Percentiles rank a stretch among this genome's conserved stretches.
Evolutionary conservation across 2,113 vertebrate species (phyloP).

Genomic region (Scytalopus superciliaris): DNA sequence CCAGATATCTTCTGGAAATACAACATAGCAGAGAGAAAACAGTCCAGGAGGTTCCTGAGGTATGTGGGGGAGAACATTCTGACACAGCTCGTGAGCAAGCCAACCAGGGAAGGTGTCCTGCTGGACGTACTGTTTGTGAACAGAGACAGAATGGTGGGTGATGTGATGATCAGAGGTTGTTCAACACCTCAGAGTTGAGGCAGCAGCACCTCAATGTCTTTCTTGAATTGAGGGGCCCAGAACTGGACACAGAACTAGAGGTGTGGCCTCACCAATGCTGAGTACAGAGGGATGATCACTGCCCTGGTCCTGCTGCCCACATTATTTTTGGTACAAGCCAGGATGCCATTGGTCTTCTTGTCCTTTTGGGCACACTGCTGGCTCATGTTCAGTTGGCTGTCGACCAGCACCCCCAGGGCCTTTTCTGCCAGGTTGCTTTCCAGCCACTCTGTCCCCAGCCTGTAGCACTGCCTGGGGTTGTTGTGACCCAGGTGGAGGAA

Average conservation of each 20-base stretch:
- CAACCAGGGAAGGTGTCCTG: neutral
- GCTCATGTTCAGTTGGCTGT: fast-evolving
- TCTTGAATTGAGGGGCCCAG: neutral
- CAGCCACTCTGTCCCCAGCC: neutral
- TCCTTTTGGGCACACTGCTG: neutral
- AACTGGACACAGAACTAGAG: neutral
- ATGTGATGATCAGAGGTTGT: neutral
- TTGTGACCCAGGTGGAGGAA: neutral
- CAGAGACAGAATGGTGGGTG: neutral
- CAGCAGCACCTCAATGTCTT: neutral
- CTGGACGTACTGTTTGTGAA: neutral
- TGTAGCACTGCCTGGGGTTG: neutral
- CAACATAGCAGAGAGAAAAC: neutral
- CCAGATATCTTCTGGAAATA: neutral
- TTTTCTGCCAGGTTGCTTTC: neutral
- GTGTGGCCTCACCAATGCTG: neutral
- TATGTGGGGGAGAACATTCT: neutral
- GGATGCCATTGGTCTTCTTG: neutral
- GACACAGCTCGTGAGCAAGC: neutral
- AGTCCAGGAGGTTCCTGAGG: neutral
- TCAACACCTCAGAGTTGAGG: too few species aligned
- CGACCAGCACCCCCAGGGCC: neutral
- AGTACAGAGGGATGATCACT: neutral
- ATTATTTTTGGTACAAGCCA: neutral
- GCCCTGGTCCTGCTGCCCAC: neutral